A percentile compares a stretch with the other conserved stretches of the same genome.
These are phyloP conservation scores for Drosophila koepferae DNA, from an alignment of 2,888 invertebrate species.

Conservation along the genomic window DNA sequence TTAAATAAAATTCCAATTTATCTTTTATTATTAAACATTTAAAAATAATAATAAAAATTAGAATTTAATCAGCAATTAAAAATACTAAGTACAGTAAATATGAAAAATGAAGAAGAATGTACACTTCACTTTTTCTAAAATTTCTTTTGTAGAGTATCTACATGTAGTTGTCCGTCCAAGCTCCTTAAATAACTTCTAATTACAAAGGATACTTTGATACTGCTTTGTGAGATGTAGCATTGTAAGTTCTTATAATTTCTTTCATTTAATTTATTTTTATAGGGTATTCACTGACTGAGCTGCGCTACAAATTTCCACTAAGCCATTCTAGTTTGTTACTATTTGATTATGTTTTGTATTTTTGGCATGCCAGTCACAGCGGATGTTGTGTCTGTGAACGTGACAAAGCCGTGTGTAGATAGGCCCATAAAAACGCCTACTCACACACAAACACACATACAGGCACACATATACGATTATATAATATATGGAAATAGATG, in stretches of 20 bases:
- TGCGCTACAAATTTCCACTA: neutral
- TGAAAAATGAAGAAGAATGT: no score
- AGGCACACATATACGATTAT: neutral
- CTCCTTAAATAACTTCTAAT: neutral
- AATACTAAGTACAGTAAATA: no score
- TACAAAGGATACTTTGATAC: neutral
- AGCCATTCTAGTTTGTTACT: conserved; percentile 33
- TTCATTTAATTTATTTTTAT: neutral
- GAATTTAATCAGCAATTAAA: no score
- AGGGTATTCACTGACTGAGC: conserved; percentile 3
- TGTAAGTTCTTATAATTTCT: neutral
- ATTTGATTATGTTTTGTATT: conserved; percentile 46
- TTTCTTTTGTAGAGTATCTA: neutral
- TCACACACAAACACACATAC: conserved; percentile 1
- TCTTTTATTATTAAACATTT: no score
- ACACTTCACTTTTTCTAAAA: neutral
- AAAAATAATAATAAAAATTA: no score
- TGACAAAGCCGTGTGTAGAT: conserved; percentile 37
- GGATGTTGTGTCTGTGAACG: conserved; percentile 49
- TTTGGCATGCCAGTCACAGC: conserved; percentile 72
- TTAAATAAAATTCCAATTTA: no score
- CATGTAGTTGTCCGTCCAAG: no score
- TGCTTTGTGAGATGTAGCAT: neutral
- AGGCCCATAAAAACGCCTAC: conserved; percentile 6
- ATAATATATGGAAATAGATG: neutral